phyloP scores from a whole-genome alignment of 2,797 vertebrate genomes.

The Anguilla anguilla region DNA sequence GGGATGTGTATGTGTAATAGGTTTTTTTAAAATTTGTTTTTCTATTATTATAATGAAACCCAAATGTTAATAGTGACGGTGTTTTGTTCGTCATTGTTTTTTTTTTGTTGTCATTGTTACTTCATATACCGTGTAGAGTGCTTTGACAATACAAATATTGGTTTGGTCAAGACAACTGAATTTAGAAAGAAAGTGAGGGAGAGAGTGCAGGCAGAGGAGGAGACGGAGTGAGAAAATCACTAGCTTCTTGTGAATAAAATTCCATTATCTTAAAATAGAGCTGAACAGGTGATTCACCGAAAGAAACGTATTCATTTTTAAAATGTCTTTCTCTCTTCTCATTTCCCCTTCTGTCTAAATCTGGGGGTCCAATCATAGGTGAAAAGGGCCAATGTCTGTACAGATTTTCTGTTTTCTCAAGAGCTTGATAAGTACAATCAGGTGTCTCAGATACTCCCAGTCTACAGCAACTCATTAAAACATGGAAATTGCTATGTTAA shows the following conservation, averaged over 20 bases:
- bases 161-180: background rate
- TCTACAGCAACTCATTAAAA: background rate
- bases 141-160: background rate
- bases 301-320: background rate
- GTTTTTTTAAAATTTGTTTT: background rate
- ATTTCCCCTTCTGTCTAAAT: background rate
- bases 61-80: background rate
- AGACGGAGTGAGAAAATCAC: background rate
- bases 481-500: background rate
- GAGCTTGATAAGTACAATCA: too few species aligned
- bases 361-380: background rate
- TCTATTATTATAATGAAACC: background rate
- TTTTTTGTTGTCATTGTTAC: background rate
- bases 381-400: too few species aligned
- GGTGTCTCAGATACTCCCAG: too few species aligned
- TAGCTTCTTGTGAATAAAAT: background rate
- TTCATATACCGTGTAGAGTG: background rate
- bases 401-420: too few species aligned
- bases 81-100: background rate
- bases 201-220: background rate
- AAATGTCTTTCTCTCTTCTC: background rate
- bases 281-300: background rate
- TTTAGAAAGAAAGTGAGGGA: background rate
- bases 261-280: slow-evolving; percentile 2
- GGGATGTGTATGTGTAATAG: background rate